These are phyloP conservation scores for Amphiprion percula DNA, from an alignment of 2,113 vertebrate species.

Conservation along the genomic window DNA sequence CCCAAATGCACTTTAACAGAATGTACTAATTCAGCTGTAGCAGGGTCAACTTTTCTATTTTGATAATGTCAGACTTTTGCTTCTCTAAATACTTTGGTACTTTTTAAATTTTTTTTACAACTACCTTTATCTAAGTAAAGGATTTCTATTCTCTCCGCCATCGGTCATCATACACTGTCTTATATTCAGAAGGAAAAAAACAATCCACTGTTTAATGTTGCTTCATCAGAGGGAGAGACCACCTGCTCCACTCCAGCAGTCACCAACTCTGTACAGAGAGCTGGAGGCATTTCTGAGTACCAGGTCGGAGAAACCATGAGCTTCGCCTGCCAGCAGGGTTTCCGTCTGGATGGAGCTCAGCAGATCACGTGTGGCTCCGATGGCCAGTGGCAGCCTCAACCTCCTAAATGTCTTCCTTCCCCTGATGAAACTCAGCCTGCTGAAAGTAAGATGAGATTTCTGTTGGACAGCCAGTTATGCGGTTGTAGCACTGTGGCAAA, in stretches of 20 bases:
- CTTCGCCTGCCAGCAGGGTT: constrained; percentile 63
- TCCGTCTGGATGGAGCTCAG: constrained; percentile 59
- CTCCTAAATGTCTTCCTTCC: constrained; percentile 56
- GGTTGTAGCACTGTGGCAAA: background rate
- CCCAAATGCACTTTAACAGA: too few species aligned
- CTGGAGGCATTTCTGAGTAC: background rate
- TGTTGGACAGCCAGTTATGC: background rate
- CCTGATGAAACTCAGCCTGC: background rate
- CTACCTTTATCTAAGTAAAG: too few species aligned
- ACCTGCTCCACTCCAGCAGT: constrained; percentile 65
- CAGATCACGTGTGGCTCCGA: constrained; percentile 56
- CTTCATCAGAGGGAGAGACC: constrained; percentile 37
- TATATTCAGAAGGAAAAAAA: too few species aligned
- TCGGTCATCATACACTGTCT: too few species aligned
- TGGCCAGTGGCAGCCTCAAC: constrained; percentile 66
- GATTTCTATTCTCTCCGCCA: too few species aligned
- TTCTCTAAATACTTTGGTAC: too few species aligned
- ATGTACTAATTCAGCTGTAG: too few species aligned
- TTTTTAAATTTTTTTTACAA: too few species aligned
- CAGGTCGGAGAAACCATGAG: constrained; percentile 38
- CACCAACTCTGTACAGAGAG: constrained; percentile 39
- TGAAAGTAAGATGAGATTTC: background rate
- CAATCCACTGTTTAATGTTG: background rate
- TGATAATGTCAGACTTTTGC: too few species aligned
- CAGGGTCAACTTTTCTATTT: too few species aligned